Evolutionary conservation across 2,888 invertebrate genomes (phyloP).

Genomic region (Idaea aversata): DNA sequence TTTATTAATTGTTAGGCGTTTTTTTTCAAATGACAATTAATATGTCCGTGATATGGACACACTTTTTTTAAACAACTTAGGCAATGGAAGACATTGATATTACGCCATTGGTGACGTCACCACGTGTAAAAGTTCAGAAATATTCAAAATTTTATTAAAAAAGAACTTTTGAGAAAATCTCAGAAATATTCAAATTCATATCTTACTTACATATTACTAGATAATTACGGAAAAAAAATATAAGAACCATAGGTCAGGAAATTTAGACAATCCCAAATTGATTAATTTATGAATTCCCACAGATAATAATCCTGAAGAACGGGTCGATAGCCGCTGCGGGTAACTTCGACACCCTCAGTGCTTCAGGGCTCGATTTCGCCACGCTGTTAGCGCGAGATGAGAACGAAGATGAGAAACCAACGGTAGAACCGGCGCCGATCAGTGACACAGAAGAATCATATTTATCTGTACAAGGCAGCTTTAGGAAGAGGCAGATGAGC

Average conservation of each 20-base stretch:
- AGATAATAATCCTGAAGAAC: slow-evolving; percentile 82
- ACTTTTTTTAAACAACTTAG: no score
- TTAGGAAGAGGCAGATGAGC: slow-evolving; percentile 73
- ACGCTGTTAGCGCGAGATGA: slow-evolving; percentile 82
- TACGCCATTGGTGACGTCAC: no score
- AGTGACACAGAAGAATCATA: slow-evolving; percentile 39
- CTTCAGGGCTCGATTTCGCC: slow-evolving; percentile 89
- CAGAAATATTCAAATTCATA: neutral
- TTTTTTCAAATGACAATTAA: no score
- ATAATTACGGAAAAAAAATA: neutral
- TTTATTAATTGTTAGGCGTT: no score
- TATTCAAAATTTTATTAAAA: no score
- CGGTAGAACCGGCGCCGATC: slow-evolving; percentile 30
- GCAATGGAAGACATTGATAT: no score
- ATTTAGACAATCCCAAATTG: no score
- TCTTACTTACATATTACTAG: slow-evolving; percentile 2
- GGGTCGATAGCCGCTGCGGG: slow-evolving; percentile 82
- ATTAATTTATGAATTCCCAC: slow-evolving; percentile 11
- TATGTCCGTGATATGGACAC: no score
- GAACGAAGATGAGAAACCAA: slow-evolving; percentile 58
- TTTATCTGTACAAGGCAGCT: slow-evolving; percentile 55
- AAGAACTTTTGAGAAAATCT: no score
- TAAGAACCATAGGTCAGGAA: no score
- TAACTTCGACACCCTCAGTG: slow-evolving; percentile 85
- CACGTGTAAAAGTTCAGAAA: no score